Percentiles rank a stretch among this genome's conserved stretches.
These are phyloP conservation scores for Acrobasis repandana DNA, from an alignment of 2,888 invertebrate species.

Conservation along the genomic window DNA sequence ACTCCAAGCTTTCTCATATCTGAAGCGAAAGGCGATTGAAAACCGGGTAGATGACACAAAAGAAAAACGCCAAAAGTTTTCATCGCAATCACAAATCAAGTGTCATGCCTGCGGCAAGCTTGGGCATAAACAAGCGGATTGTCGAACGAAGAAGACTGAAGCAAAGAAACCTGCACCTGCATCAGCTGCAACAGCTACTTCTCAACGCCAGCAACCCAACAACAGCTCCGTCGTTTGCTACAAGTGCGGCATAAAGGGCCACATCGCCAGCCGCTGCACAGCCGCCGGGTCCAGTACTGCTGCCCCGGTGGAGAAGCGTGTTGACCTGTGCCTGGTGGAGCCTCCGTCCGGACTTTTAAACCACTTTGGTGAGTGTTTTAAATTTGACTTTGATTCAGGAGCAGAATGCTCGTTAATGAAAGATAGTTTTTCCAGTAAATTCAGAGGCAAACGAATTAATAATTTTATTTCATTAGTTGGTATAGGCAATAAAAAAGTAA, in stretches of 20 bases:
- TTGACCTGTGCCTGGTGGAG: background rate
- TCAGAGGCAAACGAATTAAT: slow-evolving; percentile 1
- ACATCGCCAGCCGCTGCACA: background rate
- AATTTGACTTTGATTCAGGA: background rate
- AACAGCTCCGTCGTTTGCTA: background rate
- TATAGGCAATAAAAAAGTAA: background rate
- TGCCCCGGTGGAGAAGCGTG: background rate
- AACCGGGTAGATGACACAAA: background rate
- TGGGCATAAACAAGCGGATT: background rate
- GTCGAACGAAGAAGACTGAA: background rate
- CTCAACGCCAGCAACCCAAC: background rate
- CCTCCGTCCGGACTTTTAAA: background rate
- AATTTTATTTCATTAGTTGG: background rate
- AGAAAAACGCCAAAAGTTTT: too few relatives aligned
- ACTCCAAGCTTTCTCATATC: background rate
- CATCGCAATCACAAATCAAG: background rate
- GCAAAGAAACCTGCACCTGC: background rate
- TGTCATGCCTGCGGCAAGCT: background rate
- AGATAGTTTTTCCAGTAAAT: background rate
- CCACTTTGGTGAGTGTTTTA: background rate
- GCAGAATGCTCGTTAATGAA: too few relatives aligned
- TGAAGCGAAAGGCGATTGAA: slow-evolving; percentile 1
- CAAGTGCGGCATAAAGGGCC: background rate
- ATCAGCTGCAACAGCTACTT: background rate
- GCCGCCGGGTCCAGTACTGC: background rate